phyloP scores from a whole-genome alignment of 1,140 invertebrate genomes.

The Pseudoatta argentina region DNA sequence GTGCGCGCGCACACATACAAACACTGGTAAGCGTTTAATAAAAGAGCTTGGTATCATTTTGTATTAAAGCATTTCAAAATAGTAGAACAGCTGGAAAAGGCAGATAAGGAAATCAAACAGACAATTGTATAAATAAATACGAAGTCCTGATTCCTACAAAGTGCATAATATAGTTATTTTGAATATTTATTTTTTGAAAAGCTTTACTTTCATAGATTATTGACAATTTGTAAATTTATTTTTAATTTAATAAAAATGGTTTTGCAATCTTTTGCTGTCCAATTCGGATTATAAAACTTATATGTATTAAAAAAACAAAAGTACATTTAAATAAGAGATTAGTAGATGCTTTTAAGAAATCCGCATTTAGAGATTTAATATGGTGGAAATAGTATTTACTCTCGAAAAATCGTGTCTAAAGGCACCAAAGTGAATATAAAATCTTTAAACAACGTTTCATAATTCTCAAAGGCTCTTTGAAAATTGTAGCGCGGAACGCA shows the following conservation, averaged over 20 bases:
- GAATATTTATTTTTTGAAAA: not conserved
- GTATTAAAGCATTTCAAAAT: slow-evolving; percentile 37
- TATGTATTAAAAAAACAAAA: slow-evolving; percentile 1
- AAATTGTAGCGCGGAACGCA: not conserved
- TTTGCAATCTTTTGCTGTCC: not conserved
- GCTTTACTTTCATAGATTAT: not conserved
- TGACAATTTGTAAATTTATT: not conserved
- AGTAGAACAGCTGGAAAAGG: slow-evolving; percentile 17
- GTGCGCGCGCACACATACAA: too few species aligned
- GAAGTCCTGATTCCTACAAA: not conserved
- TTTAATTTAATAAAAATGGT: not conserved
- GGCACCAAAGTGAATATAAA: not conserved
- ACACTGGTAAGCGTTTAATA: not conserved
- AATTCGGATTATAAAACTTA: not conserved
- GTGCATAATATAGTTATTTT: slow-evolving; percentile 5
- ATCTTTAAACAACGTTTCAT: slow-evolving; percentile 20
- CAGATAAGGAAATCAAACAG: slow-evolving; percentile 35
- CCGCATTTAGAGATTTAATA: not conserved
- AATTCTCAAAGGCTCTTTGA: slow-evolving; percentile 6
- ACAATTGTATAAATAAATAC: slow-evolving; percentile 20
- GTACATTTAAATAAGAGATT: not conserved
- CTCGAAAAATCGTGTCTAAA: not conserved
- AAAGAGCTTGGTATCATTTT: slow-evolving; percentile 7
- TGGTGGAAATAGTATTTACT: not conserved
- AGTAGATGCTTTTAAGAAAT: not conserved